These are phyloP conservation scores for Sclerodermus sp. DNA, from an alignment of 2,888 invertebrate genomes.

Conservation along the genomic window DNA sequence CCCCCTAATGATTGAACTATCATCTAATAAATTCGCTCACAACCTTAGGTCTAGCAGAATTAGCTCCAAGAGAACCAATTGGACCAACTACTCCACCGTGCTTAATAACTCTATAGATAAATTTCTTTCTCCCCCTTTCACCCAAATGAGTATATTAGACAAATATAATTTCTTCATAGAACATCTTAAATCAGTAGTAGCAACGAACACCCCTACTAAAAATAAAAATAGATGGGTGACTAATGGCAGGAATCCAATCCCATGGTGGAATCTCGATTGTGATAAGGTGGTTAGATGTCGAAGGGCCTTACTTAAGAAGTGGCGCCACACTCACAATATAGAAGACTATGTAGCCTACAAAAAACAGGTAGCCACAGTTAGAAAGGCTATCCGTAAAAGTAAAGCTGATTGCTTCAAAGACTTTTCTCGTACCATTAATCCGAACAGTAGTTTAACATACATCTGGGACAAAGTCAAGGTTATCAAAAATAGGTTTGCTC, in stretches of 20 bases:
- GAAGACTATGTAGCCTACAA: constrained; percentile 4
- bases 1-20: neutral
- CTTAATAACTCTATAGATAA: neutral
- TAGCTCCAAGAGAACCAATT: neutral
- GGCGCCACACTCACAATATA: neutral
- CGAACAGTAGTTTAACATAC: too few species aligned
- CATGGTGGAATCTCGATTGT: constrained; percentile 5
- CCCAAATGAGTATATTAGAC: too few species aligned
- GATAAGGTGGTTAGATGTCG: neutral
- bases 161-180: neutral
- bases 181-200: neutral
- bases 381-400: neutral
- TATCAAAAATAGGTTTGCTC: too few species aligned
- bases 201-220: neutral
- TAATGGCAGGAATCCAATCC: neutral
- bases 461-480: too few species aligned
- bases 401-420: too few species aligned
- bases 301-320: neutral
- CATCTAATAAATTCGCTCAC: neutral
- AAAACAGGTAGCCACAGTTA: neutral
- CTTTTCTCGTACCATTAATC: too few species aligned
- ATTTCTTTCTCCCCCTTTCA: too few species aligned
- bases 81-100: neutral
- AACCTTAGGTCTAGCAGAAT: too few species aligned
- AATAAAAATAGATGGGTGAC: too few species aligned